Conservation (phyloP, 1,140 invertebrate species). For the Fopius arisanus region DNA sequence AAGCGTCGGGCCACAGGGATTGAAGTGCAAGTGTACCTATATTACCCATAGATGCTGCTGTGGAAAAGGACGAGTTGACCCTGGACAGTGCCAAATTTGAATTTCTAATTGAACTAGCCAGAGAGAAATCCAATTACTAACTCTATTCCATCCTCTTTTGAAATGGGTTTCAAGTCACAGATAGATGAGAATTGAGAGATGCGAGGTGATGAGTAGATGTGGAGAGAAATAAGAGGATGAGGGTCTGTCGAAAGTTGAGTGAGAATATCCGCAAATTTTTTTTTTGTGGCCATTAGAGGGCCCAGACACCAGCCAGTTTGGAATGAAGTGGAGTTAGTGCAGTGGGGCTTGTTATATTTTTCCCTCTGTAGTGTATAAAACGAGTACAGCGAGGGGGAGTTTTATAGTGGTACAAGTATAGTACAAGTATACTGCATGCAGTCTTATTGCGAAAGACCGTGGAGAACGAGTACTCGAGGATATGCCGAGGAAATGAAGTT, state of each 20-base stretch:
- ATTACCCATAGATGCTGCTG: neutral
- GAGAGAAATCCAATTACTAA: slow-evolving; percentile 51
- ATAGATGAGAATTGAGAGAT: slow-evolving; percentile 31
- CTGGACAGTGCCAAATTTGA: slow-evolving; percentile 46
- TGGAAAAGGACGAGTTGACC: neutral
- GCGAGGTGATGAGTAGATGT: slow-evolving; percentile 20
- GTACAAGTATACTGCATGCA: neutral
- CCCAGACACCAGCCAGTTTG: neutral
- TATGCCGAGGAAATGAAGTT: slow-evolving; percentile 14
- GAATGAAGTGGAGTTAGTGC: neutral
- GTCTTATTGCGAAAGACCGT: slow-evolving; percentile 2
- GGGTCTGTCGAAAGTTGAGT: neutral
- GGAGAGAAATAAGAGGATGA: neutral
- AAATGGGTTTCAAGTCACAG: slow-evolving; percentile 18
- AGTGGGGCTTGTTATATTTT: slow-evolving; percentile 11
- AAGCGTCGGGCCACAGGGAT: slow-evolving; percentile 22
- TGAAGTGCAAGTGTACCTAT: slow-evolving; percentile 7
- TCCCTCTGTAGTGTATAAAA: neutral
- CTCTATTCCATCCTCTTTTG: slow-evolving; percentile 3
- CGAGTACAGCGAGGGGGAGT: neutral
- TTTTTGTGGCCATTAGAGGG: neutral
- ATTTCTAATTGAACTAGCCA: slow-evolving; percentile 51
- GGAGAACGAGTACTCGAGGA: neutral
- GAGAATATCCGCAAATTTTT: neutral
- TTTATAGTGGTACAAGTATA: neutral